These are phyloP conservation scores for Osmoderma eremita DNA, from an alignment of 2,888 invertebrate genomes.

Conservation along the genomic window DNA sequence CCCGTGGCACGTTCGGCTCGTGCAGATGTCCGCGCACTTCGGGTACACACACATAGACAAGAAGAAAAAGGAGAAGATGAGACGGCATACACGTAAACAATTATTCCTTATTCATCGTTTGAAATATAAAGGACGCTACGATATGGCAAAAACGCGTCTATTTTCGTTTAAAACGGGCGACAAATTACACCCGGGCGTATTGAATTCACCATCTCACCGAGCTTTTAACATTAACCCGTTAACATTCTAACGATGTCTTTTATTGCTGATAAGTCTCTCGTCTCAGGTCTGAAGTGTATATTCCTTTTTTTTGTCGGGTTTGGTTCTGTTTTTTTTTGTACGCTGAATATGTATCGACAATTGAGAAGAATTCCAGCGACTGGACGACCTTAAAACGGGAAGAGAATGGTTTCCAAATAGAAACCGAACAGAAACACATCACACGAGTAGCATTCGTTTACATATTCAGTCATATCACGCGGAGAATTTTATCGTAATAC, in stretches of 20 bases:
- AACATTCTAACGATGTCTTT: conserved; percentile 26
- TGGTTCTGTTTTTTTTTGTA: neutral
- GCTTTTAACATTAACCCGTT: conserved; percentile 35
- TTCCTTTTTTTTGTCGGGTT: conserved; percentile 14
- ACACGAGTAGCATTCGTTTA: conserved; percentile 3
- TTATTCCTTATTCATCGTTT: conserved; percentile 52
- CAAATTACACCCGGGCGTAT: conserved; percentile 33
- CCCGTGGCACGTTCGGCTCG: conserved; percentile 53
- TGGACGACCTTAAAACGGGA: conserved; percentile 14
- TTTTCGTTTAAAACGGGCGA: conserved; percentile 31
- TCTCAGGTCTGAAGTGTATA: conserved; percentile 33
- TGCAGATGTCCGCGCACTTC: conserved; percentile 55
- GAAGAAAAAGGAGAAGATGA: conserved; percentile 41
- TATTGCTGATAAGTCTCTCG: conserved; percentile 25
- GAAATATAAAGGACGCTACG: conserved; percentile 33
- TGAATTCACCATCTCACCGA: conserved; percentile 2
- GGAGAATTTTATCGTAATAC: conserved; percentile 15
- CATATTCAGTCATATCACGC: neutral
- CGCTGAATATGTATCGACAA: conserved; percentile 26
- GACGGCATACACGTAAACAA: conserved; percentile 61
- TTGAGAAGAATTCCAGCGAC: conserved; percentile 25
- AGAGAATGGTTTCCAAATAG: conserved; percentile 6
- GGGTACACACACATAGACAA: no score
- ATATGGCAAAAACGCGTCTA: conserved; percentile 28
- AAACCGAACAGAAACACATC: conserved; percentile 4